Conservation (phyloP, 2,888 invertebrate species). For the Hydroisotoma schaefferi region DNA sequence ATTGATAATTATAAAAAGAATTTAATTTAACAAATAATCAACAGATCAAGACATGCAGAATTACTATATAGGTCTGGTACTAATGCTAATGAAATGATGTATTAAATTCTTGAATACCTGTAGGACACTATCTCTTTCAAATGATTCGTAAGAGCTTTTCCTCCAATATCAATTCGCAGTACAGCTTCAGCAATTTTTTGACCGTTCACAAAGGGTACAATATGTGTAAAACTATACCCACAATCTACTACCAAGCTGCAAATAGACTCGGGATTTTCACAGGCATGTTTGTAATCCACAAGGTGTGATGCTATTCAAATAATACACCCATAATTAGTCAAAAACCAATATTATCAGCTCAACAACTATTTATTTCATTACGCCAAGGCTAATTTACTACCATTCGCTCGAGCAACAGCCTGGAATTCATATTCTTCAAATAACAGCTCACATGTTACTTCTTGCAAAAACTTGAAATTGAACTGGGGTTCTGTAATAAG, state of each 20-base stretch:
- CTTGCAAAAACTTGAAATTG: conserved; percentile 88
- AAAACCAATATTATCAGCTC: not conserved
- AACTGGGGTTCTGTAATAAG: conserved; percentile 91
- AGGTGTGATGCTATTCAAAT: conserved; percentile 64
- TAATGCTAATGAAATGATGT: not conserved
- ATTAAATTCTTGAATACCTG: conserved; percentile 54
- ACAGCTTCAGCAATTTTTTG: conserved; percentile 68
- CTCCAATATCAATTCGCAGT: conserved; percentile 87
- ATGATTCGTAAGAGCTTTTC: conserved; percentile 95
- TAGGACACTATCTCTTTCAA: conserved; percentile 96
- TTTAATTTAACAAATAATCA: too few species aligned
- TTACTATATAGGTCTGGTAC: not conserved
- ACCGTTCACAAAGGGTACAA: conserved; percentile 84
- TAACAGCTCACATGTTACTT: conserved; percentile 90
- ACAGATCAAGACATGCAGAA: not conserved
- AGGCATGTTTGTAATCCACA: conserved; percentile 66
- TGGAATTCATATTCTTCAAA: conserved; percentile 96
- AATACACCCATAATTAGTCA: conserved; percentile 2
- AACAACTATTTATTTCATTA: not conserved
- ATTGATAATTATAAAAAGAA: not conserved
- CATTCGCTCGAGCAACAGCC: conserved; percentile 71
- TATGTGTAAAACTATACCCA: conserved; percentile 93
- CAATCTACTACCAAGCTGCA: conserved; percentile 84
- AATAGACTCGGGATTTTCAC: conserved; percentile 58
- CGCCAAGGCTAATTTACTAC: conserved; percentile 49